A percentile compares a stretch with the other conserved stretches of the same genome.
These are phyloP conservation scores for Neosilurus hyrtlii DNA, from an alignment of 2,797 vertebrate genomes.

Conservation along the genomic window DNA sequence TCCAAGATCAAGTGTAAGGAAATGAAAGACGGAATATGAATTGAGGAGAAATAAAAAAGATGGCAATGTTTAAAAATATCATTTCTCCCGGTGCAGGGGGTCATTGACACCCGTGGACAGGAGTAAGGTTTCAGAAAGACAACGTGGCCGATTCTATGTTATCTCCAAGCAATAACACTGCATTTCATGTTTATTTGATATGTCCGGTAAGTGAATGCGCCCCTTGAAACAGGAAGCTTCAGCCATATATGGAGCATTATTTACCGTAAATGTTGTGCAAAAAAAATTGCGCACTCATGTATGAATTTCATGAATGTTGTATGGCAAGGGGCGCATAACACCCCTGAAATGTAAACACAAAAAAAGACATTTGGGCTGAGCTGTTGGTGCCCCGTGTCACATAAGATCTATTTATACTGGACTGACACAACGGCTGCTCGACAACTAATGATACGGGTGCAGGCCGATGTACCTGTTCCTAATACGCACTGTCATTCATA, in stretches of 20 bases:
- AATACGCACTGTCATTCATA: background rate
- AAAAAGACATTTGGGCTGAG: conserved; percentile 13
- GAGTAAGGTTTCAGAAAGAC: too few species aligned
- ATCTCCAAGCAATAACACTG: too few species aligned
- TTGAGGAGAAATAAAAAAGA: too few species aligned
- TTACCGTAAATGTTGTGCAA: background rate
- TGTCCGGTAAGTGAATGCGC: background rate
- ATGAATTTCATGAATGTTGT: conserved; percentile 13
- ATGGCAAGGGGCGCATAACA: background rate
- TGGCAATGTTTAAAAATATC: too few species aligned
- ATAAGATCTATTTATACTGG: conserved; percentile 14
- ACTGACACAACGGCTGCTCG: background rate
- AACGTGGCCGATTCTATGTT: too few species aligned
- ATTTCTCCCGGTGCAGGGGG: too few species aligned
- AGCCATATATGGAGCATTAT: background rate
- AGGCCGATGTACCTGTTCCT: background rate
- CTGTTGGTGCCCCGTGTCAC: background rate
- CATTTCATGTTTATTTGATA: background rate
- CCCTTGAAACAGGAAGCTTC: background rate
- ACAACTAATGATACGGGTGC: background rate
- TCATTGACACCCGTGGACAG: too few species aligned
- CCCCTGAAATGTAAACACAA: background rate
- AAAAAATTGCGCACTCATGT: background rate
- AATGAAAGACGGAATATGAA: too few species aligned
- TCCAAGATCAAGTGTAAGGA: too few species aligned